Evolutionary conservation across 2,113 vertebrate species (phyloP), one percentile per base, ranked within the genome.

Genomic region (Sander lucioperca): DNA sequence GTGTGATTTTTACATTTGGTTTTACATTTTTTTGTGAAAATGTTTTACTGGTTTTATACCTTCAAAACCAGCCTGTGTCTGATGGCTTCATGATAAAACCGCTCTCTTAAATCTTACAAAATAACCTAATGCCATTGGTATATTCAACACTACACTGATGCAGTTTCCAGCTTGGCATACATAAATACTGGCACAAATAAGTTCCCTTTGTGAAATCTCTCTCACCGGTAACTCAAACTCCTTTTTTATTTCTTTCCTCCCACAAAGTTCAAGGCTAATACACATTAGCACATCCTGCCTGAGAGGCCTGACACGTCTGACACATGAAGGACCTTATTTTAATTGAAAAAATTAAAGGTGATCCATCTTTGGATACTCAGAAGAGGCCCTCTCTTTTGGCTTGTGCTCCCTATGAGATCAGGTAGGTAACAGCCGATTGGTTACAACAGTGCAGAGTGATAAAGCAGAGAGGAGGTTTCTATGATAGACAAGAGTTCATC

Each of bases 401-500:
- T 47, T 9, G 63, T 1, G 48, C 62, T 71, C 64, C 33, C 47
- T 9, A 43, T 79, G 59, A 70, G 50, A 56, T 65, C 54, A 70
- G 64, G 59, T 48, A 53, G 25, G 36, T 50, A 82, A 63, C 18
- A 51, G 45, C 43, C 19, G 0, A 30, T 47, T 33, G 19, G 39
- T 50, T 48, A 47, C 13, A 65, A 16, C 23, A 21, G 63, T 43
- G 53, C 59, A 53, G 50, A 66, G 30, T 59, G 84, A 81, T 61
- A 74, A 76, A 74, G 7, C 66, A 73, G 51, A 70, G 45, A 59
- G 7, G 43, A 72, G 74, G 25, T 19, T 80, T 76, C 66, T 43
- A 7, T 63, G 65, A 84, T 27, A 74, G 78, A 87, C 69, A 64
- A 54, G 45, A 82, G 84, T 77, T 83, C 77, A 80, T 86, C 77